Evolutionary conservation across 2,888 invertebrate species (phyloP).

Genomic region (Lithosia quadra): DNA sequence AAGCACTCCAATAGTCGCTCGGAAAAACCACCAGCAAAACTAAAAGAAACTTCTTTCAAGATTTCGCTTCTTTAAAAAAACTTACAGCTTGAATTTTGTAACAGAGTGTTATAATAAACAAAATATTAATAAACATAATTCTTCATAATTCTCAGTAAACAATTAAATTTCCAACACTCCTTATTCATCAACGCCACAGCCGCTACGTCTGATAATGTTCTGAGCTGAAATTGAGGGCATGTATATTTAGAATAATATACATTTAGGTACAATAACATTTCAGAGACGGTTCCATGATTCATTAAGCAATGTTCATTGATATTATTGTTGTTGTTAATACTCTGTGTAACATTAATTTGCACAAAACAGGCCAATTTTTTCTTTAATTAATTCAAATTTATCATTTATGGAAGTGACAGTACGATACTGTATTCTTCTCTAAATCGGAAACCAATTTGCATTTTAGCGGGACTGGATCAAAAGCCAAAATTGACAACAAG

Average conservation of each 20-base stretch:
- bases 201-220: slow-evolving; percentile 18
- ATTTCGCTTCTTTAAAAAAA: no score
- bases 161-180: not conserved
- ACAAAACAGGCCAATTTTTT: not conserved
- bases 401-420: no score
- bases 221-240: slow-evolving; percentile 30
- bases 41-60: no score
- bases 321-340: not conserved
- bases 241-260: slow-evolving; percentile 32
- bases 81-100: not conserved
- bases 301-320: slow-evolving; percentile 21
- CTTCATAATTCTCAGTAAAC: not conserved
- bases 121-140: not conserved
- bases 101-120: not conserved
- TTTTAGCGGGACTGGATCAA: no score
- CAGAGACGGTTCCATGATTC: slow-evolving; percentile 24
- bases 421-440: no score
- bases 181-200: slow-evolving; percentile 10
- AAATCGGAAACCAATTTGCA: no score
- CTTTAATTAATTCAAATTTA: not conserved
- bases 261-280: slow-evolving; percentile 31
- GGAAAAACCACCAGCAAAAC: no score
- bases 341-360: not conserved
- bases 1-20: no score
- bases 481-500: no score